Conservation (phyloP, 1,140 invertebrate species). For the Drosophila rhopaloa region DNA sequence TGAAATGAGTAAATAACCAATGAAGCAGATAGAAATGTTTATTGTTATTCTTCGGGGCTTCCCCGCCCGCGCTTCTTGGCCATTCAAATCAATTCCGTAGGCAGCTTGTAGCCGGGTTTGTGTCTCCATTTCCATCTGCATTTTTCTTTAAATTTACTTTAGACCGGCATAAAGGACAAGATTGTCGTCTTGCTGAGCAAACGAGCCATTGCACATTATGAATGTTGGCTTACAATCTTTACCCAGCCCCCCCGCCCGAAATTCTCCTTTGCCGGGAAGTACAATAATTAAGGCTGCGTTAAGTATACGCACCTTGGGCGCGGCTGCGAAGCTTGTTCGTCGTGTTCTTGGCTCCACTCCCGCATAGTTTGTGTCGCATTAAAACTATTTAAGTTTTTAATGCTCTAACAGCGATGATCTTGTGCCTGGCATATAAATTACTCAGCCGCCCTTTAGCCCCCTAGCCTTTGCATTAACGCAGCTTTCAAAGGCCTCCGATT, state of each 20-base stretch:
- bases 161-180: slow-evolving; percentile 20
- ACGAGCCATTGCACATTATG: slow-evolving; percentile 61
- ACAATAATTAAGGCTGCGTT: slow-evolving; percentile 32
- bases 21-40: slow-evolving; percentile 83
- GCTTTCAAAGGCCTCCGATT: slow-evolving; percentile 67
- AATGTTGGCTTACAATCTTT: slow-evolving; percentile 33
- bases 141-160: slow-evolving; percentile 45
- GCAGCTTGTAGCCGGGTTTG: slow-evolving; percentile 55
- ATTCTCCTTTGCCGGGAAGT: background rate
- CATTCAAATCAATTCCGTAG: slow-evolving; percentile 76
- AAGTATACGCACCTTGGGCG: slow-evolving; percentile 58
- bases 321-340: slow-evolving; percentile 17
- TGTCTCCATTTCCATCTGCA: slow-evolving; percentile 53
- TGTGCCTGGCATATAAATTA: slow-evolving; percentile 80
- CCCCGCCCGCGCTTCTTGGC: slow-evolving; percentile 30
- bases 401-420: slow-evolving; percentile 79
- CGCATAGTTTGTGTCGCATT: slow-evolving; percentile 75
- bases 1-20: slow-evolving; percentile 73
- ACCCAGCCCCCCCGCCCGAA: background rate
- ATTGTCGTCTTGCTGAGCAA: slow-evolving; percentile 32
- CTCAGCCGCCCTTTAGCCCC: slow-evolving; percentile 19
- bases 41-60: slow-evolving; percentile 68
- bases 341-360: slow-evolving; percentile 26
- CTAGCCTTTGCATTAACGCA: slow-evolving; percentile 36
- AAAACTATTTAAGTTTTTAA: slow-evolving; percentile 84